Conservation (phyloP, 2,888 invertebrate genomes). For the Azorinus chamasolen region DNA sequence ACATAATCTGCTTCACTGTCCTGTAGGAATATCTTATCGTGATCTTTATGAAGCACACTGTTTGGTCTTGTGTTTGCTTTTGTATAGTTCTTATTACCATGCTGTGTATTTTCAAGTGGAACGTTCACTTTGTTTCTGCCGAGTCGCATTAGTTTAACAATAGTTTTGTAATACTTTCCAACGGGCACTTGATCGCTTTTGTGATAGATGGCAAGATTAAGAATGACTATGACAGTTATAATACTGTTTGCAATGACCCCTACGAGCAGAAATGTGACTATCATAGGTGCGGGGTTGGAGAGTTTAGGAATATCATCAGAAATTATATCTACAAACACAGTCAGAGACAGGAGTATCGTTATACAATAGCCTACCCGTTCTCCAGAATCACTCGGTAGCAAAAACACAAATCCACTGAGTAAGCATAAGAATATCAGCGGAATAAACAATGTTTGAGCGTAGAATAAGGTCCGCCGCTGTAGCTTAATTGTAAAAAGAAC, state of each 20-base stretch:
- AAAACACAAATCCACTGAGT: slow-evolving; percentile 9
- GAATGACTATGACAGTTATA: slow-evolving; percentile 2
- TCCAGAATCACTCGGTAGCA: slow-evolving; percentile 17
- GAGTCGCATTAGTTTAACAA: not conserved
- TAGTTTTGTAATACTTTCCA: not conserved
- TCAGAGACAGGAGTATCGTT: slow-evolving; percentile 11
- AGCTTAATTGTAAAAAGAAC: slow-evolving; percentile 9
- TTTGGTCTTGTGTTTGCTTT: no score
- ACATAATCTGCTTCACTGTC: no score
- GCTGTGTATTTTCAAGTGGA: no score
- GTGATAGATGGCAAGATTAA: slow-evolving; percentile 2
- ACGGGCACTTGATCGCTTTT: slow-evolving; percentile 3
- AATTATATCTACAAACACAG: slow-evolving; percentile 12
- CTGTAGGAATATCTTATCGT: no score
- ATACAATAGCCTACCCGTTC: slow-evolving; percentile 19
- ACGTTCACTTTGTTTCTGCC: not conserved
- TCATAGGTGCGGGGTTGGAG: slow-evolving; percentile 1
- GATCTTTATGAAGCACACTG: no score
- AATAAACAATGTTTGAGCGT: slow-evolving; percentile 6
- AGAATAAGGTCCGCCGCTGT: slow-evolving; percentile 2
- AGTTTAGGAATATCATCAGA: slow-evolving; percentile 10
- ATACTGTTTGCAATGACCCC: not conserved
- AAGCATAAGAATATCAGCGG: not conserved
- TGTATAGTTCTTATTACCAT: no score
- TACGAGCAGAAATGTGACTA: not conserved